Conservation (phyloP, 2,888 invertebrate species). For the Eurois occulta region DNA sequence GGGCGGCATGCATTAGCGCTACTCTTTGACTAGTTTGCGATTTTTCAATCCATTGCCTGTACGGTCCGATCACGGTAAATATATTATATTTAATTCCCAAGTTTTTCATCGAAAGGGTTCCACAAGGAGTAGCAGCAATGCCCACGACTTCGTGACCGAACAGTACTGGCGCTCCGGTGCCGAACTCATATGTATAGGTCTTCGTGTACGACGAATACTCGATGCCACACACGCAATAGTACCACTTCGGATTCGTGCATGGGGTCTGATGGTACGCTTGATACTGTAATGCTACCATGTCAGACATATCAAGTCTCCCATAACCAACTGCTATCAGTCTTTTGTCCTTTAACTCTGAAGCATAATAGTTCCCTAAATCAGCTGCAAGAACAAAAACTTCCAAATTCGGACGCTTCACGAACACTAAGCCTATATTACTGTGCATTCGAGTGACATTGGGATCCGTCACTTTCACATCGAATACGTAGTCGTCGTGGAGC, state of each 20-base stretch:
- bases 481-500: constrained; percentile 76
- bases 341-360: constrained; percentile 75
- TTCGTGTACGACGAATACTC: constrained; percentile 67
- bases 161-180: constrained; percentile 80
- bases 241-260: constrained; percentile 82
- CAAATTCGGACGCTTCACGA: constrained; percentile 70
- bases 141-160: constrained; percentile 74
- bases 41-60: constrained; percentile 80
- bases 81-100: constrained; percentile 75
- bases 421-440: constrained; percentile 81
- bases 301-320: constrained; percentile 68
- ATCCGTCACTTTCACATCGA: constrained; percentile 67
- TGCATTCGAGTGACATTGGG: constrained; percentile 74
- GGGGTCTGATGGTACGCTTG: constrained; percentile 76
- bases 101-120: constrained; percentile 66
- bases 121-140: constrained; percentile 75
- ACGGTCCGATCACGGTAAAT: constrained; percentile 81
- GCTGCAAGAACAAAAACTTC: constrained; percentile 71
- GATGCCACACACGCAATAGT: constrained; percentile 82
- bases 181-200: constrained; percentile 75
- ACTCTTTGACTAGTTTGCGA: constrained; percentile 42
- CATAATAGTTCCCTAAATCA: constrained; percentile 73
- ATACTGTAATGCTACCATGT: constrained; percentile 72
- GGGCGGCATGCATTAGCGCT: constrained; percentile 16
- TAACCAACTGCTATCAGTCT: constrained; percentile 76